These are phyloP conservation scores for Zaprionus obscuricornis DNA, from an alignment of 2,888 invertebrate species.

Conservation along the genomic window DNA sequence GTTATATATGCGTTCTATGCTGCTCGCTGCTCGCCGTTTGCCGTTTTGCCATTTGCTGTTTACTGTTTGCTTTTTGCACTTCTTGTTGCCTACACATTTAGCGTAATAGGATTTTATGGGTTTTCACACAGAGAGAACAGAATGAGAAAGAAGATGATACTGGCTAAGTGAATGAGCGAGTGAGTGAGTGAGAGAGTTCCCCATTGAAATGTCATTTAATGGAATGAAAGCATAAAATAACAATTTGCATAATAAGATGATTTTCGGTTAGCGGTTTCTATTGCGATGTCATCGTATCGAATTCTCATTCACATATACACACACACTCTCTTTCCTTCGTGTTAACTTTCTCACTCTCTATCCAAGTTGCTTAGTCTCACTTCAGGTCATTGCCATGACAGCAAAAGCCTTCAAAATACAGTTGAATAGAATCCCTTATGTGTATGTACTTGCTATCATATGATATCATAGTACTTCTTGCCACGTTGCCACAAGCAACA, in stretches of 20 bases:
- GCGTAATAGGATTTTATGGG: conserved; percentile 63
- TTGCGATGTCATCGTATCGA: conserved; percentile 34
- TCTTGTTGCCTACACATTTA: conserved; percentile 33
- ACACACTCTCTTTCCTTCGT: conserved; percentile 11
- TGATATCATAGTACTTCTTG: not conserved
- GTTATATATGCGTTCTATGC: too few relatives aligned
- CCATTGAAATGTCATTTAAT: conserved; percentile 46
- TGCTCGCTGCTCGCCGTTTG: conserved; percentile 38
- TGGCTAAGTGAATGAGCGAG: not conserved
- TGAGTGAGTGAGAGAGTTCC: conserved; percentile 7
- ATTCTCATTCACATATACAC: conserved; percentile 9
- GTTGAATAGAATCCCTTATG: conserved; percentile 19
- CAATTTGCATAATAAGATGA: conserved; percentile 72
- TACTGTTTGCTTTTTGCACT: not conserved
- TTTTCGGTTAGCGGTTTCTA: conserved; percentile 47
- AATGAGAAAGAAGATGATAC: not conserved
- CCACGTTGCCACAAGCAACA: conserved; percentile 38
- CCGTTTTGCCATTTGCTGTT: conserved; percentile 14
- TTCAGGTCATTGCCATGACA: conserved; percentile 42
- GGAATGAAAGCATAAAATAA: conserved; percentile 58
- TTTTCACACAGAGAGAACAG: conserved; percentile 6
- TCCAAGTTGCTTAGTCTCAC: not conserved
- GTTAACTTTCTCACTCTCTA: too few relatives aligned
- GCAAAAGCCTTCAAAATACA: conserved; percentile 25
- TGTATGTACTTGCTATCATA: conserved; percentile 21